These are phyloP conservation scores for Stigmatopora argus DNA, from an alignment of 2,113 vertebrate genomes.

Conservation along the genomic window DNA sequence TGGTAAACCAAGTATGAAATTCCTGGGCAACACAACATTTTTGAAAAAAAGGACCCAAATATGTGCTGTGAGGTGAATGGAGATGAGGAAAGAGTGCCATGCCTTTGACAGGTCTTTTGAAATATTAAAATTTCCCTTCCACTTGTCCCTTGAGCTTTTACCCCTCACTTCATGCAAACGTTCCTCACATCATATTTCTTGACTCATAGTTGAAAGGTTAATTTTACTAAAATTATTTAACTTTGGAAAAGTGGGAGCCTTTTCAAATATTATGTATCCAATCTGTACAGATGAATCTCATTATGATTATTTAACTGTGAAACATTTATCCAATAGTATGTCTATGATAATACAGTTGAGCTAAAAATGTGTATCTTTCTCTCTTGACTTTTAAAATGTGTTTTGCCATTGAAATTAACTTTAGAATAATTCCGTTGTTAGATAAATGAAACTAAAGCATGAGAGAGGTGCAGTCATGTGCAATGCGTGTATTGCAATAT, in stretches of 20 bases:
- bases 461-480: not conserved
- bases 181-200: constrained; percentile 30
- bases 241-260: constrained; percentile 6
- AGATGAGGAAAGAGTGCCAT: constrained; percentile 17
- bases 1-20: not conserved
- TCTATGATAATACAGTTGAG: too few species aligned
- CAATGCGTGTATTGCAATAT: constrained; percentile 11
- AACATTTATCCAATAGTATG: too few species aligned
- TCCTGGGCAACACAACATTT: not conserved
- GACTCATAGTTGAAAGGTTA: constrained; percentile 45
- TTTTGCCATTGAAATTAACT: too few species aligned
- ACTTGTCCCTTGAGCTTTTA: not conserved
- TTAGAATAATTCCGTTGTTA: not conserved
- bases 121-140: constrained; percentile 53
- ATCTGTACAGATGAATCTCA: not conserved
- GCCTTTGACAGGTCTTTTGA: constrained; percentile 60
- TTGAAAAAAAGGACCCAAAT: not conserved
- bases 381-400: too few species aligned
- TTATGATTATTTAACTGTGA: not conserved
- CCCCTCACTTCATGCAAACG: constrained; percentile 12
- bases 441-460: not conserved
- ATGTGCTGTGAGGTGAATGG: constrained; percentile 38
- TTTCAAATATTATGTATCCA: not conserved
- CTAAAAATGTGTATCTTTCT: too few species aligned
- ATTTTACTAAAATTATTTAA: constrained; percentile 20